Percentiles rank a stretch among this genome's conserved stretches.
Conservation (phyloP, 2,797 vertebrate genomes). For the Tenualosa thibaudeaui region DNA sequence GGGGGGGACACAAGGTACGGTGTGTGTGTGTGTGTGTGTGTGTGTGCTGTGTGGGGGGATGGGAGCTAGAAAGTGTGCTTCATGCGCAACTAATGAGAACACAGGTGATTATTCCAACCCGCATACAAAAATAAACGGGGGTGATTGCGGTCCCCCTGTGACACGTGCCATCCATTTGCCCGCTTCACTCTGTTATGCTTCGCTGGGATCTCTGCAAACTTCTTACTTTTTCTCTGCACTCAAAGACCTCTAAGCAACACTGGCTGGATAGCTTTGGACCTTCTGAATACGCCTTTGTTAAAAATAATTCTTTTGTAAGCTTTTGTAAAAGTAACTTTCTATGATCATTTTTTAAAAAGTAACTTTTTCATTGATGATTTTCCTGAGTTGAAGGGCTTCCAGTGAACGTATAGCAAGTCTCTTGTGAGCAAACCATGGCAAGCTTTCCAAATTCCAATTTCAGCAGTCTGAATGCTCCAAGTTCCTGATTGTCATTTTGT, state of each 20-base stretch:
- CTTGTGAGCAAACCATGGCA: background rate
- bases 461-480: background rate
- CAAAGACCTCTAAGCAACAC: too few relatives aligned
- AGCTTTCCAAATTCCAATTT: background rate
- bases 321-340: background rate
- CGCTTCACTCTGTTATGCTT: too few relatives aligned
- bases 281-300: too few relatives aligned
- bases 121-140: conserved; percentile 59
- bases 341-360: background rate
- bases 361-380: background rate
- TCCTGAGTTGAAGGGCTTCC: background rate
- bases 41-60: too few relatives aligned
- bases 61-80: background rate
- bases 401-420: background rate
- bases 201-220: too few relatives aligned
- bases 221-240: too few relatives aligned
- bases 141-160: conserved; percentile 56
- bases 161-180: conserved; percentile 28
- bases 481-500: background rate
- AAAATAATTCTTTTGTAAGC: too few relatives aligned
- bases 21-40: too few relatives aligned
- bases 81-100: conserved; percentile 67
- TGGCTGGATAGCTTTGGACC: too few relatives aligned
- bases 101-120: conserved; percentile 65
- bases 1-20: too few relatives aligned